Base-by-base conservation (phyloP, 2,797 vertebrate species). In the Semotilus atromaculatus region DNA sequence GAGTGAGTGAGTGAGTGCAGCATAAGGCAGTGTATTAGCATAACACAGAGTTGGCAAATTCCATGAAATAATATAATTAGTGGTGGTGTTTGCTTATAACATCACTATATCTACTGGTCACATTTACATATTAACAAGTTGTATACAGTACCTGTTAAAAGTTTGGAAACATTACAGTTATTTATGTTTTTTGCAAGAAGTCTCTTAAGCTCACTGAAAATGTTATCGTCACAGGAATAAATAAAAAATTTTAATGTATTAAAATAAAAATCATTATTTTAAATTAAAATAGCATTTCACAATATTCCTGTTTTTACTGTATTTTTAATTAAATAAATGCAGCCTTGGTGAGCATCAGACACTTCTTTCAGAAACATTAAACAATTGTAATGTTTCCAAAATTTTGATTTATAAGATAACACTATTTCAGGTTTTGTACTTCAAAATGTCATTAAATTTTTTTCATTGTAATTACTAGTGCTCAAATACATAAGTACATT, bases 11-110 rank as follows among this genome's bases (percentile, higher is more conserved):
- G 45, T 18, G 45, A 38, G 45, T 75, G 72, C 43, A 51, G 9
- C 70, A 60, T n/a, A 11, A 72, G n/a, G 19, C 38, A 13, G 38
- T 75, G 78, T 85, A 83, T 66, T 66, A 88, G 62, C 29, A 74
- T 38, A 36, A 64, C 18, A 18, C 14, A n/a, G 11, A 6, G n/a
- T 23, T 60, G n/a, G 5, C 26, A 55, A 75, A 55, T 66, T 16
- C 29, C 38, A 64, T 31, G 19, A 31, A 21, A 31, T 23, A 7
- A 62, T 45, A 48, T 34, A 45, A 23, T 81, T 60, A 60, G 26
- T 31, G 13, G 74, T 36, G n/a, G 8, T 43, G 18, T 60, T 45
- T 43, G 68, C 80, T 21, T 60, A 23, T 3, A 34, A 11, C 19
- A 75, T 36, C 31, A 14, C 48, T n/a, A 55, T 36, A 53, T 14